Evolutionary conservation across 2,797 vertebrate species (phyloP).

Genomic region (Limnodromus scolopaceus): DNA sequence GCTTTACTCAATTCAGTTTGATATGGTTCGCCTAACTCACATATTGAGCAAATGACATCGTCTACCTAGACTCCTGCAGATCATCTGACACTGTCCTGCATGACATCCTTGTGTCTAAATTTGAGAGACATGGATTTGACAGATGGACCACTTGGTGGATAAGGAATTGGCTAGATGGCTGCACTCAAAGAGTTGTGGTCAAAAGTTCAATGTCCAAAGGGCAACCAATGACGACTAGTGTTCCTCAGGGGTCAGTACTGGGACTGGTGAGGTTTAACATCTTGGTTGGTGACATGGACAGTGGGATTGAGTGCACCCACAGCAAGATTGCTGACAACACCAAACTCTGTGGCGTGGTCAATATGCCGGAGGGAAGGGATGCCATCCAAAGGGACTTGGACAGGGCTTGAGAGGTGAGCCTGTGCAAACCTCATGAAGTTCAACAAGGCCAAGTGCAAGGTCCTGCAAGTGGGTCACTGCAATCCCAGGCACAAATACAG

Average conservation of each 20-base stretch:
- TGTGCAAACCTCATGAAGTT: background rate
- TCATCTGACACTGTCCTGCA: background rate
- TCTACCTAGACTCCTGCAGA: background rate
- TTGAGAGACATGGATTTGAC: background rate
- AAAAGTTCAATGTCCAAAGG: background rate
- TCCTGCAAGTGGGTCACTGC: too few species aligned
- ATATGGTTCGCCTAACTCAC: background rate
- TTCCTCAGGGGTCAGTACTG: background rate
- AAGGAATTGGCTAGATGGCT: background rate
- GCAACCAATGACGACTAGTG: background rate
- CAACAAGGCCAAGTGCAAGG: background rate
- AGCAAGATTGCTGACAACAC: background rate
- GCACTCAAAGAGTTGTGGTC: background rate
- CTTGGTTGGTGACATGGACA: background rate
- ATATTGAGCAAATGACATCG: background rate
- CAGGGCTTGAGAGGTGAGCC: background rate
- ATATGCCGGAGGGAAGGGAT: background rate
- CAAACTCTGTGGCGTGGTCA: background rate
- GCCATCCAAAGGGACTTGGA: background rate
- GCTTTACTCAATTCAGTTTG: background rate
- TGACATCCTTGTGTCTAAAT: background rate
- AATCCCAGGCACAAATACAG: background rate
- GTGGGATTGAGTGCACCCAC: background rate
- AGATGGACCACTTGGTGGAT: background rate
- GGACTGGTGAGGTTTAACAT: background rate